Conservation (phyloP, 2,888 invertebrate species). For the Spodoptera exigua region DNA sequence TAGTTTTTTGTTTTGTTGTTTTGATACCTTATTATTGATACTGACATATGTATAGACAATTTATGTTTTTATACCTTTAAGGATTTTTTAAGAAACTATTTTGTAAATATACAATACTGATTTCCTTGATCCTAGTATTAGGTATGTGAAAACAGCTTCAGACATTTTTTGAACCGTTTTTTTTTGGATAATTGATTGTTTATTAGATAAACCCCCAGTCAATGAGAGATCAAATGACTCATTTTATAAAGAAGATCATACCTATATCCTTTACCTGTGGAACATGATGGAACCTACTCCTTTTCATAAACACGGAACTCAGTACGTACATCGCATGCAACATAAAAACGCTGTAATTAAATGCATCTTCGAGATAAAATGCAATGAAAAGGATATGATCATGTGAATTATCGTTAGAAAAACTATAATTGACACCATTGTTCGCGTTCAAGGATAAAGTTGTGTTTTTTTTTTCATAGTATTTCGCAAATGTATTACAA, state of each 20-base stretch:
- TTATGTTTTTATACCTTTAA: no score
- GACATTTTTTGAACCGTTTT: no score
- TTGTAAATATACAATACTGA: no score
- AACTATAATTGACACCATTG: constrained; percentile 82
- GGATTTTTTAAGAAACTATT: no score
- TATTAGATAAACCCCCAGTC: no score
- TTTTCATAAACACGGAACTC: constrained; percentile 59
- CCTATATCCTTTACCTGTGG: no score
- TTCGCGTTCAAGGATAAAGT: constrained; percentile 80
- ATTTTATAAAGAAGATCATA: no score
- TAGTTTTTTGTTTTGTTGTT: neutral
- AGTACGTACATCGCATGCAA: constrained; percentile 55
- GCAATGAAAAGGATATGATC: constrained; percentile 75
- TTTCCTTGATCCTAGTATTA: no score
- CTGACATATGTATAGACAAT: neutral
- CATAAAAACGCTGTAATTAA: constrained; percentile 60
- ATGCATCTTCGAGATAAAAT: constrained; percentile 41
- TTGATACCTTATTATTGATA: neutral
- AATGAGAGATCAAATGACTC: no score
- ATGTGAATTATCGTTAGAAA: constrained; percentile 82
- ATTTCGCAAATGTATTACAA: constrained; percentile 72
- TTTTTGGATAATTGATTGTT: no score
- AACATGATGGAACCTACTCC: constrained; percentile 49
- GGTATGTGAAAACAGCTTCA: no score
- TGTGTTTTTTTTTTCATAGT: constrained; percentile 77